A percentile compares a stretch with the other conserved stretches of the same genome.
Conservation (phyloP, 2,113 vertebrate species). For the Lamprotornis superbus region DNA sequence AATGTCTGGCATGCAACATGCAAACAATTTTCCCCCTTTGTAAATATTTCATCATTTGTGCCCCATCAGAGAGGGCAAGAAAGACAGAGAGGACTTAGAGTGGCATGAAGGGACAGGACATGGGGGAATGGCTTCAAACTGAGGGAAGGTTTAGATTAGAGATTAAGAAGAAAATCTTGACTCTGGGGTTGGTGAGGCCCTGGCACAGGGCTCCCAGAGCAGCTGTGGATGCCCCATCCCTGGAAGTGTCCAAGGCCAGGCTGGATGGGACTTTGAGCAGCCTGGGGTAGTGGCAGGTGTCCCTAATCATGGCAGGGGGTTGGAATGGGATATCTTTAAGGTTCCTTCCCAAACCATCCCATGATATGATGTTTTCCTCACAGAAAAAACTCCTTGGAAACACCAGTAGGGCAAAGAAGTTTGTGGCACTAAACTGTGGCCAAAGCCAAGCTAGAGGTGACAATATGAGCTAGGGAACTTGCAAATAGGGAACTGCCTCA, state of each 20-base stretch:
- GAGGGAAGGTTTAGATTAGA: not conserved
- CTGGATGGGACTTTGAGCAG: not conserved
- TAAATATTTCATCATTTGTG: not conserved
- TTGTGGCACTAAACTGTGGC: not conserved
- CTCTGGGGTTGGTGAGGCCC: not conserved
- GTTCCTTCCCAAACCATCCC: not conserved
- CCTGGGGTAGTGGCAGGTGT: not conserved
- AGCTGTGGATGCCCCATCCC: not conserved
- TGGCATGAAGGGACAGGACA: not conserved
- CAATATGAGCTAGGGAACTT: not conserved
- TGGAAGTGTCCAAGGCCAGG: not conserved
- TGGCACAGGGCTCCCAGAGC: not conserved
- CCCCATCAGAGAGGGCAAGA: not conserved
- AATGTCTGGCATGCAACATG: not conserved
- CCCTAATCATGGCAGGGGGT: too few relatives aligned
- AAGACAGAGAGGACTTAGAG: not conserved
- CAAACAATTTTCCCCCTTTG: not conserved
- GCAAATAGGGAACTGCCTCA: not conserved
- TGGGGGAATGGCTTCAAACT: not conserved
- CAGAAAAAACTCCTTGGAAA: not conserved
- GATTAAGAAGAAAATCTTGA: not conserved
- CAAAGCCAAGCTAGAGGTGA: not conserved
- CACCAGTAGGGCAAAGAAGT: accelerated
- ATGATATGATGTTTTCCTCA: not conserved
- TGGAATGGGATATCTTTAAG: not conserved